Evolutionary conservation across 2,797 vertebrate species (phyloP), one percentile per base, ranked within the genome.

Genomic region (Chloroceryle inda): DNA sequence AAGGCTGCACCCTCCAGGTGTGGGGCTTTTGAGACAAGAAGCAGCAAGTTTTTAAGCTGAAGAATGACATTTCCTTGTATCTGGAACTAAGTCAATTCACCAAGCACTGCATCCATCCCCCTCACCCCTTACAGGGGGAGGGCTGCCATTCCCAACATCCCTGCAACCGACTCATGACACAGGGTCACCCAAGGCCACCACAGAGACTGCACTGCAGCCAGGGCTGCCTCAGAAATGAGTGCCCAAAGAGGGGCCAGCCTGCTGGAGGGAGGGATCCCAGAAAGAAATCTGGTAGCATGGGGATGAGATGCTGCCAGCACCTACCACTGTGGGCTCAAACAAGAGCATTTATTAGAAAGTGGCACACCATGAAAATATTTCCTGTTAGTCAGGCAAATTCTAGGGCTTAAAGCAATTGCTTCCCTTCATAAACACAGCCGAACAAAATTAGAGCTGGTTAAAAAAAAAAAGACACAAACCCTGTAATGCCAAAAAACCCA

Each of bases 221-320:
- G 53, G n/a, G 33, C 50, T 88, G 64, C 62, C 69, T 26, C 22
- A 35, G 20, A 63, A 38, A 76, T n/a, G 40, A 73, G 52, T 18
- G 77, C 44, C 24, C 6, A 85, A 86, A 77, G 10, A n/a, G 69
- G 31, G 50, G 38, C 42, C 61, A 45, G 76, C 24, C 44, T 35
- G 71, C 73, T 35, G 24, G 22, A 3, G 8, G 58, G 18, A 62
- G 27, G n/a, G 33, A 77, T 29, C 33, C 23, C 0, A 0, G 62
- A 64, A 78, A 45, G 40, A 37, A 80, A 94, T 84, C 44, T 4
- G 18, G 79, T 20, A 91, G 50, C 66, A 63, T 2, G 3, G 24
- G 21, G 59, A 77, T 63, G 29, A 79, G 52, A 76, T 53, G 49
- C 40, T 94, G 85, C 62, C 92, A 94, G 92, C 77, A 68, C 15